phyloP scores from a whole-genome alignment of 2,888 invertebrate species.

The Diplazon laetatorius region DNA sequence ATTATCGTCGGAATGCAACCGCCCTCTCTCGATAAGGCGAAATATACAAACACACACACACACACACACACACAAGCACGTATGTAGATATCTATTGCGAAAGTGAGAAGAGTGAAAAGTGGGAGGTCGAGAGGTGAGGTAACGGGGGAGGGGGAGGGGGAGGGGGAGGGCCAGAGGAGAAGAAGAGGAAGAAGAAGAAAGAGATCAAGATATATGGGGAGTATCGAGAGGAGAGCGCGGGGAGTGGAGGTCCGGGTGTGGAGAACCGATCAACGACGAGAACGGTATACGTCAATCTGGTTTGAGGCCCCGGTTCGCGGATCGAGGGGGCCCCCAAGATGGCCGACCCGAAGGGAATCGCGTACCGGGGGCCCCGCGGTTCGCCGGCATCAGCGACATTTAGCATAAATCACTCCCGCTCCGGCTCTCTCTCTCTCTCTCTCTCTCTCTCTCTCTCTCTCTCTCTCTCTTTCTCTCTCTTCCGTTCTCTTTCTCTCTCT shows the following conservation, averaged over 20 bases:
- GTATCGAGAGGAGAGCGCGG: slow-evolving; percentile 36
- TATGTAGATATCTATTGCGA: too few species aligned
- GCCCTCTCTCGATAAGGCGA: too few species aligned
- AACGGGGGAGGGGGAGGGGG: slow-evolving; percentile 11
- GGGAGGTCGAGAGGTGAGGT: slow-evolving; percentile 34
- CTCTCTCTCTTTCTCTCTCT: slow-evolving; percentile 66
- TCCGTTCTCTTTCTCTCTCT: slow-evolving; percentile 56
- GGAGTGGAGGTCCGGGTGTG: slow-evolving; percentile 59
- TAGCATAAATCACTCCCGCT: slow-evolving; percentile 82
- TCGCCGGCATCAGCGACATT: slow-evolving; percentile 78
- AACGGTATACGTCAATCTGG: slow-evolving; percentile 69
- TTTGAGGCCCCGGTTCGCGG: slow-evolving; percentile 66
- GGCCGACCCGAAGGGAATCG: slow-evolving; percentile 71
- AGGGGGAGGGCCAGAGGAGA: slow-evolving; percentile 26
- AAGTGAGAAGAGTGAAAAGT: too few species aligned
- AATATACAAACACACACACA: too few species aligned
- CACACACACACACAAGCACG: too few species aligned
- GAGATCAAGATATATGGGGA: slow-evolving; percentile 21
- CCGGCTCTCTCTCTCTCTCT: slow-evolving; percentile 67
- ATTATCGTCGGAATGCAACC: too few species aligned
- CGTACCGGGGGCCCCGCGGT: slow-evolving; percentile 74
- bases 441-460: slow-evolving; percentile 55
- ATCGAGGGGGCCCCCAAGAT: slow-evolving; percentile 74
- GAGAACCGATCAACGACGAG: slow-evolving; percentile 59
- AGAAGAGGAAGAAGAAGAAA: slow-evolving; percentile 34